These are phyloP conservation scores for Polymixis flavicincta DNA, from an alignment of 2,888 invertebrate genomes.

Conservation along the genomic window DNA sequence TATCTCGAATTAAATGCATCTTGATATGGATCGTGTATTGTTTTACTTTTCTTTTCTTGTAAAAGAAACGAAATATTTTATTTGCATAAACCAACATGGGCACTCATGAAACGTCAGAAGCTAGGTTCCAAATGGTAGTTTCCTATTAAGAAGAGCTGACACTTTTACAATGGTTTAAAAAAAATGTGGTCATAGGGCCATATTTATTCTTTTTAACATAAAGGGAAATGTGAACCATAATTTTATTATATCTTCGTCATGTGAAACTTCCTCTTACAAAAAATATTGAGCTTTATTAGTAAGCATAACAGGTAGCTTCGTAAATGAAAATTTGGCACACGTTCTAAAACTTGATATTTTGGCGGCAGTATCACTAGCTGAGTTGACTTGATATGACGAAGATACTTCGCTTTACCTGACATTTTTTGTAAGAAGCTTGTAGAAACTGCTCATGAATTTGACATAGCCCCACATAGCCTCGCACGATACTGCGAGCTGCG, in stretches of 20 bases:
- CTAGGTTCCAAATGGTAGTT: too few species aligned
- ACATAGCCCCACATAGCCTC: slow-evolving; percentile 70
- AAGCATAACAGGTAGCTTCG: slow-evolving; percentile 24
- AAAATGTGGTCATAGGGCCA: not conserved
- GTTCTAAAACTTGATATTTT: slow-evolving; percentile 60
- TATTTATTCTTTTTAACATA: not conserved
- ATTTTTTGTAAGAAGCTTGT: slow-evolving; percentile 69
- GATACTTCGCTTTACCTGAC: slow-evolving; percentile 66
- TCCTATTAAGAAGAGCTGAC: too few species aligned
- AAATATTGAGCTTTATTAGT: slow-evolving; percentile 9
- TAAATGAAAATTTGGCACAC: slow-evolving; percentile 62
- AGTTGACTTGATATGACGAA: slow-evolving; percentile 61
- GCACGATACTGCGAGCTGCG: slow-evolving; percentile 63
- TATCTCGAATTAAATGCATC: slow-evolving; percentile 37
- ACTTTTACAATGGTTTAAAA: too few species aligned
- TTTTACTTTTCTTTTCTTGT: not conserved
- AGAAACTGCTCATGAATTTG: slow-evolving; percentile 75
- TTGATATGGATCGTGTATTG: not conserved
- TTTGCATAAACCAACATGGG: too few species aligned
- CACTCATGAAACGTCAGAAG: too few species aligned
- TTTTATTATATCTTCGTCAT: too few species aligned
- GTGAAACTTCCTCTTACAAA: not conserved
- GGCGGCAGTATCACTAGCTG: slow-evolving; percentile 45
- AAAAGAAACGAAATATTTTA: too few species aligned
- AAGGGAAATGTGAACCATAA: not conserved